A percentile compares a stretch with the other conserved stretches of the same genome.
Conservation (phyloP, 2,888 invertebrate genomes). For the Ecdyonurus torrentis region DNA sequence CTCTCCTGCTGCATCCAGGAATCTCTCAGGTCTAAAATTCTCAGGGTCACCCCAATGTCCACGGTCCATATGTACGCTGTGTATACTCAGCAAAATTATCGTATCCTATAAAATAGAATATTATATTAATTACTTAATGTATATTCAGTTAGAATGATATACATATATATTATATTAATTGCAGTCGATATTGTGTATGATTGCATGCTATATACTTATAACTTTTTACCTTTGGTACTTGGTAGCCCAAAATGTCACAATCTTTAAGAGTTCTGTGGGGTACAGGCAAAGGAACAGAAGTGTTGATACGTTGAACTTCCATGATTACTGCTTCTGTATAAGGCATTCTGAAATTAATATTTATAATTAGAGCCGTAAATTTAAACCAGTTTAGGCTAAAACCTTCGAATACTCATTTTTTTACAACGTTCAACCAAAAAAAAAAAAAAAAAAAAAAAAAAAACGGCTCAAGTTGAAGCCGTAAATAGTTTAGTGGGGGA, state of each 20-base stretch:
- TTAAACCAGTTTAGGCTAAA: too few relatives aligned
- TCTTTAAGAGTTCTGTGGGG: slow-evolving; percentile 31
- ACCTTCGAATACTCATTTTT: too few relatives aligned
- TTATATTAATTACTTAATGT: too few relatives aligned
- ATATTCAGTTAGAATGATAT: too few relatives aligned
- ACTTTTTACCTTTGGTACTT: slow-evolving; percentile 34
- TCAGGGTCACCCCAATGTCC: slow-evolving; percentile 18
- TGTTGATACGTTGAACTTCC: slow-evolving; percentile 33
- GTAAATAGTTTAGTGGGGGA: too few relatives aligned
- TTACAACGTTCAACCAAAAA: too few relatives aligned
- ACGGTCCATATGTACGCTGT: slow-evolving; percentile 16
- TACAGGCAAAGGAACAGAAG: slow-evolving; percentile 35
- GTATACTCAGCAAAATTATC: slow-evolving; percentile 14
- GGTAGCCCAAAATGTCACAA: slow-evolving; percentile 28
- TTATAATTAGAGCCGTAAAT: not conserved
- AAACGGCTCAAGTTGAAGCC: too few relatives aligned
- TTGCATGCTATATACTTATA: too few relatives aligned
- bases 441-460: too few relatives aligned
- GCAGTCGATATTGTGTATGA: too few relatives aligned
- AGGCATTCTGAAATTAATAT: slow-evolving; percentile 14
- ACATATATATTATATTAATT: too few relatives aligned
- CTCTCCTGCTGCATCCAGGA: slow-evolving; percentile 12
- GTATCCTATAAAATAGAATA: too few relatives aligned
- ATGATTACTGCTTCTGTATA: slow-evolving; percentile 28
- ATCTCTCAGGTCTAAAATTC: slow-evolving; percentile 17